Percentiles rank a stretch among this genome's conserved stretches.
These are phyloP conservation scores for Philereme vetulata DNA, from an alignment of 2,888 invertebrate species.

Conservation along the genomic window DNA sequence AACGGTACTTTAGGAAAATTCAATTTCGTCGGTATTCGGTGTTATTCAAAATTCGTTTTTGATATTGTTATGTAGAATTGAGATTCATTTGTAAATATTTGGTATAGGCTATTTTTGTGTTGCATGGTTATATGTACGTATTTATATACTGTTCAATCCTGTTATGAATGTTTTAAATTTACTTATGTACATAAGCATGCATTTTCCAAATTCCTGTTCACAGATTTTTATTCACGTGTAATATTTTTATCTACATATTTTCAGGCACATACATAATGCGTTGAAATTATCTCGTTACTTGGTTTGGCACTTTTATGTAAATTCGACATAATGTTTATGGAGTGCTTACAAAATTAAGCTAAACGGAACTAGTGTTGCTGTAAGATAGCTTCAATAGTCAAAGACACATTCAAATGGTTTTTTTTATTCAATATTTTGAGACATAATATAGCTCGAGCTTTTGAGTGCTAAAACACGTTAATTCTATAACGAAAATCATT, in stretches of 20 bases:
- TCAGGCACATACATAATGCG: slow-evolving; percentile 5
- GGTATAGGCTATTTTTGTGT: slow-evolving; percentile 23
- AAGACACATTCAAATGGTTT: too few species aligned
- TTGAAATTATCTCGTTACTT: not conserved
- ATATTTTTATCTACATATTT: slow-evolving; percentile 10
- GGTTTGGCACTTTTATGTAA: not conserved
- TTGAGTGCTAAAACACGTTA: too few species aligned
- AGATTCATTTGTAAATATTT: slow-evolving; percentile 22
- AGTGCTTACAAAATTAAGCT: not conserved
- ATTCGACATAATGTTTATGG: not conserved
- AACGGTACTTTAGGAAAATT: slow-evolving; percentile 48
- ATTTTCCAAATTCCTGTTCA: slow-evolving; percentile 21
- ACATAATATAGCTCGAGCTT: too few species aligned
- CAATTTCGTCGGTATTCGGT: slow-evolving; percentile 60
- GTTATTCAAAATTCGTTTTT: slow-evolving; percentile 51
- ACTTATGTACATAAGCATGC: slow-evolving; percentile 19
- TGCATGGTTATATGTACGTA: slow-evolving; percentile 35
- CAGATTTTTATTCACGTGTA: slow-evolving; percentile 2
- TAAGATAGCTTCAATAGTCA: too few species aligned
- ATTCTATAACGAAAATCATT: too few species aligned
- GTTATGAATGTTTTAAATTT: slow-evolving; percentile 7
- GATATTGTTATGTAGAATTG: slow-evolving; percentile 41
- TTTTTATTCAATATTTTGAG: too few species aligned
- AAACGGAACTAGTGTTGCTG: not conserved
- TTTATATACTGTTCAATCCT: slow-evolving; percentile 2